Conservation (phyloP, 2,888 invertebrate genomes). For the Cosmia pyralina region DNA sequence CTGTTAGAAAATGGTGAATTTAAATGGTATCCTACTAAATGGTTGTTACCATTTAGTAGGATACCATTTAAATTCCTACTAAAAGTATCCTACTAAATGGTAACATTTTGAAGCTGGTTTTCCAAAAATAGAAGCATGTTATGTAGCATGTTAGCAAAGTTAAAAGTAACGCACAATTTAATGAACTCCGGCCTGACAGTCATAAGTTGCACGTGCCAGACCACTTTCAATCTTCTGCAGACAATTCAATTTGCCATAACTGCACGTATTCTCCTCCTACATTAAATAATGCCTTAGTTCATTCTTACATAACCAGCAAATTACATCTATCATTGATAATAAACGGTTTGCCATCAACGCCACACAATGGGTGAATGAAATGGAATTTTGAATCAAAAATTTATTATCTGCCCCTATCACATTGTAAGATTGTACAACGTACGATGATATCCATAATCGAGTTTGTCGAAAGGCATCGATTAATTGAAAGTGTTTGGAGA, state of each 20-base stretch:
- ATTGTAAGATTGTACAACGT: slow-evolving; percentile 65
- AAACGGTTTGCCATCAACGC: slow-evolving; percentile 61
- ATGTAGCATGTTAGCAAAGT: not conserved
- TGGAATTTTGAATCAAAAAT: slow-evolving; percentile 71
- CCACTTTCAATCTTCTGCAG: slow-evolving; percentile 45
- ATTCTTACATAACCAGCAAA: slow-evolving; percentile 61
- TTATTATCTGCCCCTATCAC: slow-evolving; percentile 71
- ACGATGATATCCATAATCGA: slow-evolving; percentile 72
- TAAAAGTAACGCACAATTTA: slow-evolving; percentile 25
- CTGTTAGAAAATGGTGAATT: not conserved
- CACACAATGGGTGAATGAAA: slow-evolving; percentile 68
- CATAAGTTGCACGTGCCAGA: slow-evolving; percentile 19
- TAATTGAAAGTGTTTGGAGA: slow-evolving; percentile 69
- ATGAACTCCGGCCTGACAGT: not conserved
- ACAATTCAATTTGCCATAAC: slow-evolving; percentile 54
- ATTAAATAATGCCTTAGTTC: slow-evolving; percentile 45
- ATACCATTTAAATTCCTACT: too few relatives aligned
- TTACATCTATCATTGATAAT: slow-evolving; percentile 59
- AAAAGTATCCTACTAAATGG: not conserved
- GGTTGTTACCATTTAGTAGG: too few relatives aligned
- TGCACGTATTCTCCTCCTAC: slow-evolving; percentile 41
- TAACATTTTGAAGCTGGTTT: not conserved
- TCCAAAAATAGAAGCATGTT: not conserved
- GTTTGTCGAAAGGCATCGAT: slow-evolving; percentile 70
- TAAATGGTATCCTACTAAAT: not conserved